Percentiles rank a stretch among this genome's conserved stretches.
phyloP scores from a whole-genome alignment of 2,888 invertebrate genomes.

The Coecobrya sp. region DNA sequence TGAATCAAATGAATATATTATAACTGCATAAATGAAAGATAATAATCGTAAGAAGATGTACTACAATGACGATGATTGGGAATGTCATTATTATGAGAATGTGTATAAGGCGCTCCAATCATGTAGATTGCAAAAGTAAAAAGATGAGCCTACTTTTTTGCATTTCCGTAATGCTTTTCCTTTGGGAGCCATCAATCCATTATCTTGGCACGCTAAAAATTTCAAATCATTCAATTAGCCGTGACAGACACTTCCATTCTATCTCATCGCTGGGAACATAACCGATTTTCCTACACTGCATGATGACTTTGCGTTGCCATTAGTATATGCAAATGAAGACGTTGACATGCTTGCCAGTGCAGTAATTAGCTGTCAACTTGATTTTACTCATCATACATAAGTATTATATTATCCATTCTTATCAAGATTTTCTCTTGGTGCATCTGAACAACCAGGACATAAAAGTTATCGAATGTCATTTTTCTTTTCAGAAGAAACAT shows the following conservation, averaged over 20 bases:
- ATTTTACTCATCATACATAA: conserved; percentile 42
- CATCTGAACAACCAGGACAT: background rate
- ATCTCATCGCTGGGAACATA: background rate
- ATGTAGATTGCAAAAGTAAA: conserved; percentile 50
- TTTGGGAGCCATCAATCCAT: conserved; percentile 85
- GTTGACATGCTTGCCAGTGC: conserved; percentile 43
- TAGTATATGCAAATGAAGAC: background rate
- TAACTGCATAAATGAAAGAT: conserved; percentile 12
- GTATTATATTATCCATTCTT: background rate
- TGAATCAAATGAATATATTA: conserved; percentile 53
- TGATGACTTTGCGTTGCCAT: background rate
- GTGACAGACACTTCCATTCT: conserved; percentile 68
- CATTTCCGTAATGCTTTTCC: conserved; percentile 55
- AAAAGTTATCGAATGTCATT: conserved; percentile 53
- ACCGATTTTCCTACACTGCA: background rate
- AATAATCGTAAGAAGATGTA: conserved; percentile 48
- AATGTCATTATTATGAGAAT: conserved; percentile 1
- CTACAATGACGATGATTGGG: conserved; percentile 40
- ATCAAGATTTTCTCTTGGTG: conserved; percentile 5
- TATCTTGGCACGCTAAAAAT: conserved; percentile 84
- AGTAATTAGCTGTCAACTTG: conserved; percentile 71
- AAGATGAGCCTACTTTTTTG: conserved; percentile 42
- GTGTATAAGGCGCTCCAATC: background rate
- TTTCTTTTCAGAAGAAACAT: background rate
- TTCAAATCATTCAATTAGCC: conserved; percentile 85